Conservation (phyloP, 2,113 vertebrate genomes). For the Sinosuthora webbiana region DNA sequence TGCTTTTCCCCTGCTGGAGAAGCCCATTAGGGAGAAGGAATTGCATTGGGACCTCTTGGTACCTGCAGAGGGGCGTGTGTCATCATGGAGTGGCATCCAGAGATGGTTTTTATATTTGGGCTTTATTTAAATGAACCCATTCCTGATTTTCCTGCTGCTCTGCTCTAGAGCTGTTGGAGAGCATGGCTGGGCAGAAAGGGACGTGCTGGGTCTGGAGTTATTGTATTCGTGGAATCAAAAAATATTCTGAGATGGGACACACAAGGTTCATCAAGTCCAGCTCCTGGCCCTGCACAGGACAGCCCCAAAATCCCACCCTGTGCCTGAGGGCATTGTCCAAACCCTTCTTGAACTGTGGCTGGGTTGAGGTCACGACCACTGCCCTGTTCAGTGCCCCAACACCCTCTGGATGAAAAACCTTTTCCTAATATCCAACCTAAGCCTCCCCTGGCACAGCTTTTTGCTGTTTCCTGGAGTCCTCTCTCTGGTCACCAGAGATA, state of each 20-base stretch:
- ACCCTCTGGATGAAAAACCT: not conserved
- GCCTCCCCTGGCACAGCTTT: not conserved
- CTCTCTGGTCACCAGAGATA: not conserved
- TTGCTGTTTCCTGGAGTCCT: not conserved
- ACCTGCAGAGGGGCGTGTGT: not conserved
- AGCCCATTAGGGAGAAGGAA: not conserved
- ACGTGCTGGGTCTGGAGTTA: not conserved
- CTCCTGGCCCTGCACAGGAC: not conserved
- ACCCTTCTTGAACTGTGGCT: not conserved
- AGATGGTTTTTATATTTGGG: not conserved
- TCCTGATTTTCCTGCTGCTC: not conserved
- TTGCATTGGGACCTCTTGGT: not conserved
- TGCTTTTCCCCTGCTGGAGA: not conserved
- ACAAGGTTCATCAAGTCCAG: not conserved
- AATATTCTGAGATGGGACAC: not conserved
- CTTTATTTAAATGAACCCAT: not conserved
- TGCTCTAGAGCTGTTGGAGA: not conserved
- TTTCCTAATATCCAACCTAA: not conserved
- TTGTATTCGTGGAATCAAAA: not conserved
- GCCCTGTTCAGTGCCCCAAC: not conserved
- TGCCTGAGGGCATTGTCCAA: not conserved
- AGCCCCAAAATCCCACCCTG: not conserved
- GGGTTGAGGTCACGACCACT: not conserved
- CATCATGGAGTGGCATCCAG: not conserved
- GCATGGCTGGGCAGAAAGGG: not conserved